A percentile compares a stretch with the other conserved stretches of the same genome.
phyloP scores from a whole-genome alignment of 37 sponge, comb jelly and placozoan species.

The Mnemiopsis leidyi region DNA sequence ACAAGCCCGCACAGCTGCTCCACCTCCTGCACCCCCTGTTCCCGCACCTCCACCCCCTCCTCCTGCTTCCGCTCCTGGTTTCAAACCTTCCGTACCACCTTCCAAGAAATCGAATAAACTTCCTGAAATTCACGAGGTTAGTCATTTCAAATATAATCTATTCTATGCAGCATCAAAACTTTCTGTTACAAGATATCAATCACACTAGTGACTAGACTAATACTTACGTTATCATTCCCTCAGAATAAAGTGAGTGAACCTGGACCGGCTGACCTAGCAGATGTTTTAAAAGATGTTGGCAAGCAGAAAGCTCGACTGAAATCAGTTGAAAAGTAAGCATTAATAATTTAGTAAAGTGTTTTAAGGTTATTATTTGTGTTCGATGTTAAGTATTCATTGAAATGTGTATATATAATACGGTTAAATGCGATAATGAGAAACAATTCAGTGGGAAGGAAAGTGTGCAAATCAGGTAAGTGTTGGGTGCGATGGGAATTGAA shows the following conservation, averaged over 20 bases:
- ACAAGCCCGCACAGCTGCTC: background rate
- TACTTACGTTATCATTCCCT: too few species aligned
- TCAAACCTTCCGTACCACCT: conserved; percentile 56
- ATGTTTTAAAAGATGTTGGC: conserved; percentile 46
- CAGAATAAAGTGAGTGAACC: background rate
- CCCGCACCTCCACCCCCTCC: conserved; percentile 18
- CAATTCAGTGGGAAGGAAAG: background rate
- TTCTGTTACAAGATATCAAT: background rate
- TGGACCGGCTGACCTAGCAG: background rate
- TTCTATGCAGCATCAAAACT: background rate
- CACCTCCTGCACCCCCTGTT: background rate
- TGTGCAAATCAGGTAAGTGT: background rate
- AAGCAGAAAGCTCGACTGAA: conserved; percentile 20
- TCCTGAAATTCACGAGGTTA: conserved; percentile 41
- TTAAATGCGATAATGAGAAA: too few species aligned
- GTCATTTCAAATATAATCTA: too few species aligned
- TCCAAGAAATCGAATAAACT: conserved; percentile 14
- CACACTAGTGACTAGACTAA: too few species aligned
- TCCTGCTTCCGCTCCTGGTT: background rate
- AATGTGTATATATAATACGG: too few species aligned
- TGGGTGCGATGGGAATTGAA: background rate
- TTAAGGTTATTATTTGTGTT: background rate
- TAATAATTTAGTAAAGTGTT: background rate
- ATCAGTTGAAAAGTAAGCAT: conserved; percentile 56
- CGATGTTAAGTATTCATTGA: too few species aligned